Evolutionary conservation across 2,797 vertebrate genomes (phyloP).

Genomic region (Falco peregrinus): DNA sequence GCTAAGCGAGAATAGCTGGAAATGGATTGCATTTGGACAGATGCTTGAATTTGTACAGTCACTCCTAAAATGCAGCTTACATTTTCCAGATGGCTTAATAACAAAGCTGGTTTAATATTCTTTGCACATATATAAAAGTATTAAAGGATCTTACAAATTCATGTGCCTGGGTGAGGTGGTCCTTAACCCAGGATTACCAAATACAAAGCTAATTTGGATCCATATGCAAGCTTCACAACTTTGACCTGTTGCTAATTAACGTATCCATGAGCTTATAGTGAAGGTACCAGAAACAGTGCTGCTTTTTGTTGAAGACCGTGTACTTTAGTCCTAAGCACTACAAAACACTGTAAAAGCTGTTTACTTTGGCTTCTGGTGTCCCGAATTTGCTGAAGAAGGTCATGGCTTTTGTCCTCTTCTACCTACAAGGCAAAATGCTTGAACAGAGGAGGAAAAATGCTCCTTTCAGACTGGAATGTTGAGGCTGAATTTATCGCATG

Average conservation of each 20-base stretch:
- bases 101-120: slow-evolving; percentile 18
- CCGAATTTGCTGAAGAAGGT: slow-evolving; percentile 16
- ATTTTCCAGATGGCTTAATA: slow-evolving; percentile 48
- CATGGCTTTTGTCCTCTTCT: slow-evolving; percentile 30
- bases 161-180: neutral
- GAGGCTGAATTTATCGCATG: neutral
- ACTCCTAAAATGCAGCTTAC: slow-evolving; percentile 29
- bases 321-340: neutral
- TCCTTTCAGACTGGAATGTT: slow-evolving; percentile 58
- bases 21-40: slow-evolving; percentile 15
- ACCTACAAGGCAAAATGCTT: slow-evolving; percentile 37
- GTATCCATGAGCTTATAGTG: neutral
- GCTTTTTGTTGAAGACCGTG: neutral
- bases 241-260: neutral
- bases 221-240: neutral
- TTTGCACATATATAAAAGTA: neutral
- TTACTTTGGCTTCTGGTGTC: slow-evolving; percentile 2
- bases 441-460: slow-evolving; percentile 41
- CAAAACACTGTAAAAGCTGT: neutral
- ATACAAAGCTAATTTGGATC: neutral
- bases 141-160: neutral
- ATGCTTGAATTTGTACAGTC: neutral
- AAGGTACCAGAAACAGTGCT: neutral
- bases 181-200: neutral
- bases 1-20: neutral